Evolutionary conservation across 2,113 vertebrate genomes (phyloP).

Genomic region (Urocitellus parryii): DNA sequence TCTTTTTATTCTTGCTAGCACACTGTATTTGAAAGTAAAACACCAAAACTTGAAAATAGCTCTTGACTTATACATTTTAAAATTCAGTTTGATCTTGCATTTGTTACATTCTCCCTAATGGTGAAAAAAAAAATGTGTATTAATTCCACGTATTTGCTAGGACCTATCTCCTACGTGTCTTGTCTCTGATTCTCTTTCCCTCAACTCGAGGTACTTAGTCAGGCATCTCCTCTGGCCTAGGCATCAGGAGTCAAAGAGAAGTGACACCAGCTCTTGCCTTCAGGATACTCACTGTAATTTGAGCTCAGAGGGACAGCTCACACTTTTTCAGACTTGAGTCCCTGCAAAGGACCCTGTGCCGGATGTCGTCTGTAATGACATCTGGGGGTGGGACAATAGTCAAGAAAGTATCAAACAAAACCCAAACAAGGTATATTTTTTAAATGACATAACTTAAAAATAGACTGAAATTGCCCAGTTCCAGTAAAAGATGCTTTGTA

Average conservation of each 20-base stretch:
- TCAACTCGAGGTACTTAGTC: background rate
- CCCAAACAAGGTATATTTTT: background rate
- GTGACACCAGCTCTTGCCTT: background rate
- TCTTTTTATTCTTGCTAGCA: constrained; percentile 11
- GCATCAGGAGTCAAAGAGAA: background rate
- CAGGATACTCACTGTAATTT: background rate
- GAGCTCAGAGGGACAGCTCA: background rate
- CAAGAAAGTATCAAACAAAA: background rate
- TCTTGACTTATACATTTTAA: background rate
- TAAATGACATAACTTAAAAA: background rate
- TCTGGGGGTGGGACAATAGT: background rate
- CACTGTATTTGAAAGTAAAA: background rate
- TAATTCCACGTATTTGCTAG: background rate
- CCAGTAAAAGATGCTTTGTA: background rate
- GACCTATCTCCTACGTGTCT: background rate
- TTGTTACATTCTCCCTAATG: background rate
- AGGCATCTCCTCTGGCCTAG: background rate
- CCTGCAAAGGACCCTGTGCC: background rate
- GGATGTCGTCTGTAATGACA: background rate
- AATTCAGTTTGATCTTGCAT: background rate
- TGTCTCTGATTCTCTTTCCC: background rate
- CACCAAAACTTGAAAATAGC: constrained; percentile 42
- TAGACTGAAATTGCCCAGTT: background rate
- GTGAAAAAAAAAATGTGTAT: background rate
- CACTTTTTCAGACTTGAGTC: background rate